Percentiles rank a stretch among this genome's conserved stretches.
These are phyloP conservation scores for Nephotettix cincticeps DNA, from an alignment of 1,140 invertebrate species.

Conservation along the genomic window DNA sequence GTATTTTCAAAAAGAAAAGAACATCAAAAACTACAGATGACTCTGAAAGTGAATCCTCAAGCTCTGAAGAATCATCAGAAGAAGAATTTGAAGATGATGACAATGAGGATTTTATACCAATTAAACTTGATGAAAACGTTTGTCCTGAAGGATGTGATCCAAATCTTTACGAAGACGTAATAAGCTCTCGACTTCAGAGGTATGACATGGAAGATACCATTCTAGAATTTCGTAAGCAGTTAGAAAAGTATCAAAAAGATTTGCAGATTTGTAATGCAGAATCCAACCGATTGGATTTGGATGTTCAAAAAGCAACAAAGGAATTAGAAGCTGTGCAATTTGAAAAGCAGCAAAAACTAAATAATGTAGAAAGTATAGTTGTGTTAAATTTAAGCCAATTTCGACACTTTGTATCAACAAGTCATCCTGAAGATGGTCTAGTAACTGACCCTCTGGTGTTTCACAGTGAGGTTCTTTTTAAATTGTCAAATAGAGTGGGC, in stretches of 20 bases:
- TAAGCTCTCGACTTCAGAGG: background rate
- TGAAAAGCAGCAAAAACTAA: constrained; percentile 13
- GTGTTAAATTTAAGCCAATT: constrained; percentile 11
- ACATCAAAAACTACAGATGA: background rate
- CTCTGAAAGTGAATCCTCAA: background rate
- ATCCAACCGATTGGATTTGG: background rate
- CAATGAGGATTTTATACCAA: background rate
- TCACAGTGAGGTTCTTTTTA: background rate
- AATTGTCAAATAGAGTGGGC: background rate
- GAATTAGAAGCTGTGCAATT: background rate
- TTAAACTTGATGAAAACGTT: constrained; percentile 7
- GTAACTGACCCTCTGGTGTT: background rate
- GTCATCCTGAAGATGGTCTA: background rate
- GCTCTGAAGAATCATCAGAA: background rate
- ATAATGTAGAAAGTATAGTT: background rate
- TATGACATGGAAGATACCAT: constrained; percentile 8
- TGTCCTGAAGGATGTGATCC: constrained; percentile 3
- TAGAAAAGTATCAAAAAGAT: background rate
- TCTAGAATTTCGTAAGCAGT: background rate
- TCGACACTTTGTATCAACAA: background rate
- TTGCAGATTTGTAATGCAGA: background rate
- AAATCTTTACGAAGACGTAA: background rate
- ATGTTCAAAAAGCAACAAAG: background rate
- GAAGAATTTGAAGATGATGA: background rate
- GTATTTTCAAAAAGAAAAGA: constrained; percentile 8